Evolutionary conservation across 2,797 vertebrate genomes (phyloP).

Genomic region (Alauda arvensis): DNA sequence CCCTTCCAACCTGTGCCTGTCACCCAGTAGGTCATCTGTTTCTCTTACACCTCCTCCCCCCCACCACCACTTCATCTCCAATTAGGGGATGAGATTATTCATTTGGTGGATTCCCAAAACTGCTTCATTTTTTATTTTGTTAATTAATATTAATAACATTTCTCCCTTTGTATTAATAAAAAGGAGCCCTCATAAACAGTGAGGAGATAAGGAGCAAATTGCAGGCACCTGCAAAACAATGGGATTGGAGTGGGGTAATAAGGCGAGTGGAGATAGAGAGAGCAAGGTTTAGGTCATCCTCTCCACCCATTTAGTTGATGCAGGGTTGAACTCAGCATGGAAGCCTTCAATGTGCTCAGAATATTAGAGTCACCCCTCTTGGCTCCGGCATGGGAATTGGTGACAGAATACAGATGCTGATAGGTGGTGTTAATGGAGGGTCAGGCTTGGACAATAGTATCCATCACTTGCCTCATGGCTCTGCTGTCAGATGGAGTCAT

Average conservation of each 20-base stretch:
- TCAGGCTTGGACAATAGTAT: conserved; percentile 90
- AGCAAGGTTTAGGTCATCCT: conserved; percentile 72
- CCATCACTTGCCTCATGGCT: conserved; percentile 88
- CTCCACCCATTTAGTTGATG: conserved; percentile 76
- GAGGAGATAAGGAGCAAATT: conserved; percentile 83
- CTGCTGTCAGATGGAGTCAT: conserved; percentile 80
- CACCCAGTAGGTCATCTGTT: conserved; percentile 86
- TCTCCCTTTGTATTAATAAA: conserved; percentile 75
- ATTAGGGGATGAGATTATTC: conserved; percentile 83
- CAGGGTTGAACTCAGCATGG: conserved; percentile 70
- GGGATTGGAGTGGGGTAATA: conserved; percentile 75
- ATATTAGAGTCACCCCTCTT: conserved; percentile 83
- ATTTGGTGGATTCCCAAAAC: conserved; percentile 73
- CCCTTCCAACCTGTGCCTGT: conserved; percentile 89
- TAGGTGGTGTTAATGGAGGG: conserved; percentile 92
- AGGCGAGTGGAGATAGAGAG: conserved; percentile 70
- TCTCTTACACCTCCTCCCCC: conserved; percentile 59
- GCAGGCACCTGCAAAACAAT: conserved; percentile 84
- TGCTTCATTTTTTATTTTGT: conserved; percentile 73
- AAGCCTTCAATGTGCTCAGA: conserved; percentile 76
- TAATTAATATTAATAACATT: conserved; percentile 82
- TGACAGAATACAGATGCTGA: conserved; percentile 90
- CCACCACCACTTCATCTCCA: conserved; percentile 75
- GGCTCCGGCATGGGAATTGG: conserved; percentile 75
- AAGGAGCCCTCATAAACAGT: conserved; percentile 63